Percentiles rank a stretch among this genome's conserved stretches.
Evolutionary conservation across 2,113 vertebrate species (phyloP).

Genomic region (Eptesicus fuscus): DNA sequence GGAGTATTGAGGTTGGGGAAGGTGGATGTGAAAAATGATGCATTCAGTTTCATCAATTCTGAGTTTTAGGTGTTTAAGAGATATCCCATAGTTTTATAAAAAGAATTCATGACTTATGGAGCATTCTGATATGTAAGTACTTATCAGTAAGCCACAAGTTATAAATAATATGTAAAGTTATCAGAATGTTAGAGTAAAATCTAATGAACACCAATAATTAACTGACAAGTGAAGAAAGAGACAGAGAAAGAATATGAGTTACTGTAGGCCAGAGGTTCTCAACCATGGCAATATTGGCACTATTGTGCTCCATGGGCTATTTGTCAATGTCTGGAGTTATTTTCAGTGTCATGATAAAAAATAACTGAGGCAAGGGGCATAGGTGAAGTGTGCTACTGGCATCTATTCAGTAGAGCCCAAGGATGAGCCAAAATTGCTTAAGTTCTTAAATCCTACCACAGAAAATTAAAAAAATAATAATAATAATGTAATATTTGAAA

Average conservation of each 20-base stretch:
- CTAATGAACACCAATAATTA: background rate
- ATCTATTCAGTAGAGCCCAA: background rate
- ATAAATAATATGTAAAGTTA: background rate
- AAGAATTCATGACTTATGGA: background rate
- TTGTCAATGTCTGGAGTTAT: background rate
- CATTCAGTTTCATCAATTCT: background rate
- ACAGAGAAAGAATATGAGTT: background rate
- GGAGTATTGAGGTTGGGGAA: background rate
- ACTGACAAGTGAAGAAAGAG: background rate
- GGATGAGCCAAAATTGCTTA: background rate
- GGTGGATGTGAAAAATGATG: background rate
- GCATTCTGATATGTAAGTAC: background rate
- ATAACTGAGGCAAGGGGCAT: background rate
- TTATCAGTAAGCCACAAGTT: background rate
- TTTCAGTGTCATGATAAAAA: background rate
- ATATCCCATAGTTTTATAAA: background rate
- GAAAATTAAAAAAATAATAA: background rate
- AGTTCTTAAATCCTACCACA: background rate
- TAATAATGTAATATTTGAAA: background rate
- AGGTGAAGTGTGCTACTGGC: background rate
- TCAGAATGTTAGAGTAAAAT: background rate
- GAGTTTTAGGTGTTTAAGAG: background rate
- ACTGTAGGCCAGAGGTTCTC: background rate
- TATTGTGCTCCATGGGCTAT: fast-evolving
- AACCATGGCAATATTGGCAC: background rate